Base-by-base conservation (phyloP, 2,113 vertebrate genomes). In the Naja naja region DNA sequence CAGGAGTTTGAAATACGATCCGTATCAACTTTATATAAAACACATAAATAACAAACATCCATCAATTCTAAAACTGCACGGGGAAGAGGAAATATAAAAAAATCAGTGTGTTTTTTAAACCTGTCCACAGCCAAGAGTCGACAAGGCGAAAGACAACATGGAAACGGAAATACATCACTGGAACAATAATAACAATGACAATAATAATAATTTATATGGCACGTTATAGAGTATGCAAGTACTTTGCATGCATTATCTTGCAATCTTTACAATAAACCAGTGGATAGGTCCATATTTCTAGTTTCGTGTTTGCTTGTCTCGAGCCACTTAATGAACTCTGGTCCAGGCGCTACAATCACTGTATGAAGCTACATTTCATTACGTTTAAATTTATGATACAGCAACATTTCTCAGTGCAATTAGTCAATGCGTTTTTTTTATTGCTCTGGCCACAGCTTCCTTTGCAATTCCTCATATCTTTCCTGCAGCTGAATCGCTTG, bases 1-100 rank as follows among this genome's bases (percentile, higher is more conserved):
- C 95, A 91, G 91, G 92, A 87, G 94, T 94, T 96, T 97, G 96
- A 97, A 96, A 92, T 45, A 88, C 54, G 91, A 94, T 88, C 94
- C 93, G 92, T 89, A 94, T 93, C 88, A 90, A 95, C 96, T 95
- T 96, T 64, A n/a, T 2, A 30, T 74, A 18, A 86, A 3, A 87
- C 16, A 81, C 54, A 93, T 11, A 0, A 2, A 53, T 23, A 93
- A 89, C 27, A 53, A 60, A 30, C 69, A 93, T 91, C 94, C 52
- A 95, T 94, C 94, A 93, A 34, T 69, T 64, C 89, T 89, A 91
- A 95, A 90, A 86, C 69, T 47, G 95, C 93, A 90, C 30, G 9
- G 92, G 2, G 45, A 52, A 52, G 5, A 85, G 43, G 88, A 91
- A 92, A 3, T 23, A 16, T 5, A 34, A 18, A 30, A 23, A 91